Percentiles rank a stretch among this genome's conserved stretches.
Conservation (phyloP, 2,888 invertebrate species). For the Philhelius pedissequus region DNA sequence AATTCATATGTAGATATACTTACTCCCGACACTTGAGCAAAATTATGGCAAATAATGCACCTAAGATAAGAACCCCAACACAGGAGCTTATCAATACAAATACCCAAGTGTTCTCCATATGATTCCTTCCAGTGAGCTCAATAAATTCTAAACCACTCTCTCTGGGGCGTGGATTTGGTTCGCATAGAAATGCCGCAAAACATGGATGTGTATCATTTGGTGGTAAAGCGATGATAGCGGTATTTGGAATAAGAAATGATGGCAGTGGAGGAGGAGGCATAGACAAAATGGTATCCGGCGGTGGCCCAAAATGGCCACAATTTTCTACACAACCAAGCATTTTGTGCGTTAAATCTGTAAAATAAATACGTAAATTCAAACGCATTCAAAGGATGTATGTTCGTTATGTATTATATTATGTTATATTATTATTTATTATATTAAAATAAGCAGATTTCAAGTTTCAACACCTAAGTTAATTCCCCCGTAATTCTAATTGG, state of each 20-base stretch:
- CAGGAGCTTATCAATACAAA: constrained; percentile 89
- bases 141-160: constrained; percentile 87
- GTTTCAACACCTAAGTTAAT: no score
- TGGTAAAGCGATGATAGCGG: constrained; percentile 76
- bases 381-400: no score
- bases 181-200: constrained; percentile 83
- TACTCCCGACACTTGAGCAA: constrained; percentile 91
- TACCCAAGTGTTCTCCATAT: constrained; percentile 89
- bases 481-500: no score
- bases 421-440: no score
- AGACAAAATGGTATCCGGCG: constrained; percentile 89
- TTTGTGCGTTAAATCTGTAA: constrained; percentile 38
- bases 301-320: constrained; percentile 79
- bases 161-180: constrained; percentile 81
- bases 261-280: constrained; percentile 93
- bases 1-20: constrained; percentile 58
- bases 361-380: background rate
- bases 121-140: constrained; percentile 86
- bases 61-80: constrained; percentile 88
- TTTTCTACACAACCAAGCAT: constrained; percentile 77
- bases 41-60: constrained; percentile 87
- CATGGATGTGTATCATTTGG: constrained; percentile 83
- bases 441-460: no score
- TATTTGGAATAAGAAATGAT: constrained; percentile 82
- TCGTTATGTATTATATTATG: no score